Base-by-base conservation (phyloP, 1,140 invertebrate species). In the Saccostrea echinata region DNA sequence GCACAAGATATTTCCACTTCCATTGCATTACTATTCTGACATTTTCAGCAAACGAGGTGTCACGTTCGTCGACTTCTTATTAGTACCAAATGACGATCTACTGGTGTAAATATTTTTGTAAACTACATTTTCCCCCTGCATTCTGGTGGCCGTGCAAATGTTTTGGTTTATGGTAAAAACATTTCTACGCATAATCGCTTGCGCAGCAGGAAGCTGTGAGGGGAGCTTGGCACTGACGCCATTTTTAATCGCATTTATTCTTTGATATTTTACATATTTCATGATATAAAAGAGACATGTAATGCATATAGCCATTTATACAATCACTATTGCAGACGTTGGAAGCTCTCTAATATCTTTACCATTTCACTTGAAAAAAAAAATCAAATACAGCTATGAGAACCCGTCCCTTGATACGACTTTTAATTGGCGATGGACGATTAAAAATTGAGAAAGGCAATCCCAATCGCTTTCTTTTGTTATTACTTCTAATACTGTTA, bases 251-350 rank as follows among this genome's bases (percentile, higher is more conserved):
- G 68, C 12, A 30, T 27, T 27, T 27, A 76, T 76, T 76, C 68
- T 76, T 76, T 76, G 68, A 76, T 76, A 76, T 76, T 33, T 30
- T 76, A 30, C 68, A 30, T 76, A 76, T 76, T 76, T 30, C 68
- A 6, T 76, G 68, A 76, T 76, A 76, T 76, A 76, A 76, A 76
- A 71, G 68, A 71, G 68, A 71, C 24, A 71, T 33, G 24, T 71
- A 71, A 76, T 33, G 68, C 68, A 76, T 13, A 76, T 76, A 30
- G 24, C 27, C 30, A 76, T 76, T 76, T 30, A 30, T 30, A 33
- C 30, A 76, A 76, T 76, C 68, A 30, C 68, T 30, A 76, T 33
- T 76, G 13, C 68, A 76, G 68, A 27, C 68, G 68, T 8, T 18
- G 27, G 16, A 76, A 13, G 0, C 68, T 3, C 55, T 61, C 27